Evolutionary conservation across 1,140 invertebrate genomes (phyloP).

Genomic region (Pseudomyrmex flavicornis): DNA sequence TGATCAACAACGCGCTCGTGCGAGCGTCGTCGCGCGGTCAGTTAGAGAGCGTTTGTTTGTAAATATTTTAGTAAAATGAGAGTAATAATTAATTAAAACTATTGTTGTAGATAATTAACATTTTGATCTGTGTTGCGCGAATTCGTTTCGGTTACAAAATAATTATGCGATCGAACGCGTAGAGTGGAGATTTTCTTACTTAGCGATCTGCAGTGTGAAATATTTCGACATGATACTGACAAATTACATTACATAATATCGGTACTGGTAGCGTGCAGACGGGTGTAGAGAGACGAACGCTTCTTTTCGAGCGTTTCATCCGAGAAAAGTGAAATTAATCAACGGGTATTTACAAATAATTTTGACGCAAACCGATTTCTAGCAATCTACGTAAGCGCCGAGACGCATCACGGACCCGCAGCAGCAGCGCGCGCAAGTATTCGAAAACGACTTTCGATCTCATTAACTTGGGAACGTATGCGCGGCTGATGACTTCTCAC

Average conservation of each 20-base stretch:
- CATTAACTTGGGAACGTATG: slow-evolving; percentile 33
- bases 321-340: not conserved
- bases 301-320: not conserved
- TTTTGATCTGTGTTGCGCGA: not conserved
- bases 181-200: not conserved
- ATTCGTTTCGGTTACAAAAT: slow-evolving; percentile 32
- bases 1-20: slow-evolving; percentile 6
- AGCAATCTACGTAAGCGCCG: not conserved
- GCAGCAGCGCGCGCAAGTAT: not conserved
- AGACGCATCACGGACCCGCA: not conserved
- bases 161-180: not conserved
- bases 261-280: too few relatives aligned
- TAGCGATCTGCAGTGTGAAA: not conserved
- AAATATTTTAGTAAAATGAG: too few relatives aligned
- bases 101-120: not conserved
- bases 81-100: too few relatives aligned
- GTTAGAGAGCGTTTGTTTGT: not conserved
- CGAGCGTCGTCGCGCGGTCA: not conserved
- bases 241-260: slow-evolving; percentile 3
- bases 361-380: not conserved
- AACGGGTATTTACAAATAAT: not conserved
- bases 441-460: slow-evolving; percentile 64
- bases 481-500: slow-evolving; percentile 61
- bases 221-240: not conserved
- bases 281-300: not conserved